Conservation (phyloP, 2,888 invertebrate genomes). For the Parasteatoda lunata region DNA sequence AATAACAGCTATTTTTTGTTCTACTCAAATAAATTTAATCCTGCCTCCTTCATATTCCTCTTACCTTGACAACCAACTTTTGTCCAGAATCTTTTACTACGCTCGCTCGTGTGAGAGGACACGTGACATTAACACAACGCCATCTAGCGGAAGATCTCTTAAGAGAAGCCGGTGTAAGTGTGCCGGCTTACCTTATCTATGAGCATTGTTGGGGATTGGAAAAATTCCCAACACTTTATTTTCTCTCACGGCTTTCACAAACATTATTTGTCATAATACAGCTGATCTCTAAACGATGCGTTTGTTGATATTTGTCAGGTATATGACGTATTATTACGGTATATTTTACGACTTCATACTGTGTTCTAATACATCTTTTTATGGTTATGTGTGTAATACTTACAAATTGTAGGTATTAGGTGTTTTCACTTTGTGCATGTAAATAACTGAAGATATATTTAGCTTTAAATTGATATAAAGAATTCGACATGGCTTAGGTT, state of each 20-base stretch:
- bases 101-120: not conserved
- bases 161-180: constrained; percentile 16
- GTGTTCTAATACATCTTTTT: not conserved
- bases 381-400: not conserved
- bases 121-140: constrained; percentile 13
- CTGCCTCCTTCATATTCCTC: not conserved
- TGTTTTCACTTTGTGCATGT: too few relatives aligned
- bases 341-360: not conserved
- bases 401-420: too few relatives aligned
- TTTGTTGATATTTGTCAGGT: not conserved
- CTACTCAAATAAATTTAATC: too few relatives aligned
- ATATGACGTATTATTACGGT: not conserved
- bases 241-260: not conserved
- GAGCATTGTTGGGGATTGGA: constrained; percentile 15
- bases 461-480: too few relatives aligned
- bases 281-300: not conserved
- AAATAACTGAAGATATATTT: too few relatives aligned
- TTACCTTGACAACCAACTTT: constrained; percentile 2
- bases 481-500: too few relatives aligned
- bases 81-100: not conserved
- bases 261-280: not conserved
- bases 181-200: constrained; percentile 9
- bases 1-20: too few relatives aligned
- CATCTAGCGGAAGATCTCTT: not conserved
- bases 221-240: not conserved